Evolutionary conservation across 1,140 invertebrate genomes (phyloP), one percentile per base, ranked within the genome.

Genomic region (Patella vulgata): DNA sequence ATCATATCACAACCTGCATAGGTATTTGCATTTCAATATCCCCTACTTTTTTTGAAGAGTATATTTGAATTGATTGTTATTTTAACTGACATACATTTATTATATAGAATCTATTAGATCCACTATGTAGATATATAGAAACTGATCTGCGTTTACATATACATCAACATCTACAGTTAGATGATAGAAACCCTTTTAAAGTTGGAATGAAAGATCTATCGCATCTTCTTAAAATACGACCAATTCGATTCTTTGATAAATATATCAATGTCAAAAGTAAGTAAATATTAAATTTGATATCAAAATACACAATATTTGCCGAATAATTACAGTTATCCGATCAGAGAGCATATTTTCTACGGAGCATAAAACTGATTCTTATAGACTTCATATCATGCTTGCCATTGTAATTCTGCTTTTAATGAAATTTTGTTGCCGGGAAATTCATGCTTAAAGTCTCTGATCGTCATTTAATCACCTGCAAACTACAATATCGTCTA

Each of bases 131-230:
- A 63, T 89, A 92, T 70, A 91, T 98, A 66, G 96, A 99, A 86
- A 96, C 90, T 2, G 93, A 95, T 82, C 85, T 98, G 36, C 88
- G 96, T 42, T 84, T 98, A 9, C 91, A 94, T 63, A 94, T 93
- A 23, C 94, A 98, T 85, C 89, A 92, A 1, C 94, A 97, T 85
- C 87, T 98, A 28, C 91, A 96, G 72, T 81, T 95, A 2, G 91
- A 94, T 81, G 89, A 91, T 9, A 83, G 88, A 4, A 93, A 92
- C 84, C 92, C 92, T 1, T 92, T 93, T 73, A 87, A 88, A 70
- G 84, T 87, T 11, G 87, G 87, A 0, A 56, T 86, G 17, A 84
- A 85, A 64, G 84, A 88, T 66, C 74, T 87, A 31, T 86, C 85
- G 47, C 75, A 85, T 42, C 80, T 91, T 36, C 79, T 91, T 2